phyloP scores from a whole-genome alignment of 2,888 invertebrate genomes.

The Agapostemon virescens region DNA sequence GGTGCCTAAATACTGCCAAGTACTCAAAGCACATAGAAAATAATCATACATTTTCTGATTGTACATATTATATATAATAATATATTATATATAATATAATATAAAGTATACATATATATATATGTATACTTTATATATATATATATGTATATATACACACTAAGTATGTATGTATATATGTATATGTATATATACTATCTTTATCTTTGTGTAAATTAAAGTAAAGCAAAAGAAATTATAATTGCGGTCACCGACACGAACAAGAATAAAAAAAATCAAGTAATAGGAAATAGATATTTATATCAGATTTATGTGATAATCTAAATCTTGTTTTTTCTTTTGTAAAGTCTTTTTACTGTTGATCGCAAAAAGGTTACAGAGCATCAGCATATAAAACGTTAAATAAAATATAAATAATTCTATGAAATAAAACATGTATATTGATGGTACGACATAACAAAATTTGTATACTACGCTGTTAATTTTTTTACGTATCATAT shows the following conservation, averaged over 20 bases:
- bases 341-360: constrained; percentile 32
- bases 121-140: constrained; percentile 23
- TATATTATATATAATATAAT: background rate
- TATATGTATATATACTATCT: constrained; percentile 31
- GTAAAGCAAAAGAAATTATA: constrained; percentile 23
- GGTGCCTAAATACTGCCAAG: constrained; percentile 65
- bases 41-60: constrained; percentile 52
- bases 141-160: background rate
- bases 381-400: constrained; percentile 30
- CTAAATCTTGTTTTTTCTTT: constrained; percentile 30
- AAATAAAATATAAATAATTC: constrained; percentile 42
- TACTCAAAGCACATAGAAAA: constrained; percentile 50
- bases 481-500: constrained; percentile 27
- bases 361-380: constrained; percentile 15
- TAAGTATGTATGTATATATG: background rate
- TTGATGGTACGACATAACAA: constrained; percentile 22
- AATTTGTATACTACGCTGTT: constrained; percentile 41
- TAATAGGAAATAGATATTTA: constrained; percentile 27
- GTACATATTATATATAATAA: constrained; percentile 41
- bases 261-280: constrained; percentile 22
- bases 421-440: constrained; percentile 24
- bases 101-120: background rate
- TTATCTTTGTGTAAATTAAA: constrained; percentile 23
- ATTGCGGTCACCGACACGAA: constrained; percentile 25
- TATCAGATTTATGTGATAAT: constrained; percentile 43